These are phyloP conservation scores for Saturnia japonica DNA, from an alignment of 2,888 invertebrate genomes.

Conservation along the genomic window DNA sequence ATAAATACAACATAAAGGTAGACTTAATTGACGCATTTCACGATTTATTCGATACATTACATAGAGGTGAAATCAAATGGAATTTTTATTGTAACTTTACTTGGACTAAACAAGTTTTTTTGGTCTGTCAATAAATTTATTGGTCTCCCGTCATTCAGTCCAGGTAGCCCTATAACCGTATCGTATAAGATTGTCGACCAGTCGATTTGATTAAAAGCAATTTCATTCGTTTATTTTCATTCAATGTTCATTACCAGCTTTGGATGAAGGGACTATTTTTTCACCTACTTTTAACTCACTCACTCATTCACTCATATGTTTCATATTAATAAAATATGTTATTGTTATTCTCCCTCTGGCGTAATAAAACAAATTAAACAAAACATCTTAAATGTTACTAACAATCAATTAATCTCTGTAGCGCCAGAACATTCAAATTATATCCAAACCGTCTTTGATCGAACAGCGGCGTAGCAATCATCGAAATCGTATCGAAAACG, in stretches of 20 bases:
- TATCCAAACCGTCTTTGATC: slow-evolving; percentile 53
- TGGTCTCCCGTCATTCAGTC: slow-evolving; percentile 20
- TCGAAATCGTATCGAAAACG: slow-evolving; percentile 41
- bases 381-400: slow-evolving; percentile 42
- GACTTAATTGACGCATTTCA: slow-evolving; percentile 80
- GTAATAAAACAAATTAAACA: slow-evolving; percentile 41
- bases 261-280: neutral
- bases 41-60: slow-evolving; percentile 72
- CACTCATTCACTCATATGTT: slow-evolving; percentile 8
- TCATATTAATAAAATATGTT: slow-evolving; percentile 18
- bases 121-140: slow-evolving; percentile 4
- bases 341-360: slow-evolving; percentile 27
- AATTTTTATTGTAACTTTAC: slow-evolving; percentile 35
- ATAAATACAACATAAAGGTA: slow-evolving; percentile 77
- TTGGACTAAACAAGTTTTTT: slow-evolving; percentile 15
- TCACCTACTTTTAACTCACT: neutral
- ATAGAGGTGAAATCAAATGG: slow-evolving; percentile 41
- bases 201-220: slow-evolving; percentile 26
- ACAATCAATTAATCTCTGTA: slow-evolving; percentile 50
- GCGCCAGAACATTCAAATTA: slow-evolving; percentile 34
- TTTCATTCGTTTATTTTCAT: slow-evolving; percentile 37
- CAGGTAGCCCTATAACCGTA: neutral
- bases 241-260: neutral
- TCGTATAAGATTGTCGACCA: neutral
- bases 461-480: slow-evolving; percentile 44